phyloP scores from a whole-genome alignment of 2,888 invertebrate species.

The Rotaria sp. region DNA sequence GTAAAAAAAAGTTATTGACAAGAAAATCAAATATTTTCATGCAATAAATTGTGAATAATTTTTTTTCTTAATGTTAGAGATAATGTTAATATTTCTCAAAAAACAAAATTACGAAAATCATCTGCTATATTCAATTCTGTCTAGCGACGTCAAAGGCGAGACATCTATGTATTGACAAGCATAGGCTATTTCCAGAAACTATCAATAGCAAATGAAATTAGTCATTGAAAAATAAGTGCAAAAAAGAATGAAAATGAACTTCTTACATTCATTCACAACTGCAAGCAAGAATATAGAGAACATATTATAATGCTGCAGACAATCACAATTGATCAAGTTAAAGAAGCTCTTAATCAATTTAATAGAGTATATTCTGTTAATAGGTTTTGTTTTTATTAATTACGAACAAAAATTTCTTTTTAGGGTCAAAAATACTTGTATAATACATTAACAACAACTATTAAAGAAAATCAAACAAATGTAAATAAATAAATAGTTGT shows the following conservation, averaged over 20 bases:
- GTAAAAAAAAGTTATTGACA: too few species aligned
- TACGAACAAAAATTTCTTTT: neutral
- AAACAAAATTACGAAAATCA: too few species aligned
- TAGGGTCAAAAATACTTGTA: constrained; percentile 2
- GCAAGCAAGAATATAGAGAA: neutral
- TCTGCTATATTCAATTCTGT: neutral
- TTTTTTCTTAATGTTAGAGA: too few species aligned
- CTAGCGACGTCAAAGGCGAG: neutral
- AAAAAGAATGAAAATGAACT: neutral
- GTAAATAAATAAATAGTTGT: neutral
- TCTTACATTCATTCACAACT: neutral
- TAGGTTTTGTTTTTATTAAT: neutral
- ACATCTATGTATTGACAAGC: neutral
- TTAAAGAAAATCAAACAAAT: constrained; percentile 19
- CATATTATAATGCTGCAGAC: neutral
- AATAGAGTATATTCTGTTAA: neutral
- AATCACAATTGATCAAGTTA: neutral
- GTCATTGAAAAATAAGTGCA: neutral
- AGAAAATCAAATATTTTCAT: too few species aligned
- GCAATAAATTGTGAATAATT: too few species aligned
- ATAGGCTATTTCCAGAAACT: neutral
- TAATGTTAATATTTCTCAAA: too few species aligned
- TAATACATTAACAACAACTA: neutral
- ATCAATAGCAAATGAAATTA: neutral
- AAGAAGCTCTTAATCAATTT: constrained; percentile 26